Evolutionary conservation across 1,140 invertebrate species (phyloP), one percentile per base, ranked within the genome.

Genomic region (Laupala kohalensis): DNA sequence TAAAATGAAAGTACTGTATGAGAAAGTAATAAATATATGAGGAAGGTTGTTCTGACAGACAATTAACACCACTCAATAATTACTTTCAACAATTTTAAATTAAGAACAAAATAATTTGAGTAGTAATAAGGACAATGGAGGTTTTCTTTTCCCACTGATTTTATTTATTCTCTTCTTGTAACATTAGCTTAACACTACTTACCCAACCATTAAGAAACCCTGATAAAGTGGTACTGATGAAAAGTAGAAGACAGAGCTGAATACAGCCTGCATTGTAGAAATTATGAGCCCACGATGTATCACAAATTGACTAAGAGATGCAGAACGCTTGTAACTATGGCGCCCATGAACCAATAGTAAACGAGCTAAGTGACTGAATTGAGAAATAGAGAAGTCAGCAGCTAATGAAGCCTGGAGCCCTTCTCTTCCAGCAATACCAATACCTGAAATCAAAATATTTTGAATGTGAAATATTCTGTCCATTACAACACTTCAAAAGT

Each of bases 241-340:
- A 78, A 99, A 93, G 83, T 99, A 99, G 83, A 99, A 99, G 12
- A 99, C 95, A 25, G 96, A 95, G 23, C 95, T 98, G 82, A 99
- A 99, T 25, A 99, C 93, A 6, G 96, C 98, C 80, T 99, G 97
- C 92, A 99, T 97, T 13, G 95, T 97, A 9, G 96, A 97, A 70
- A 99, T 99, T 77, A 99, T 98, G 63, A 99, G 86, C 71, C 97
- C 97, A 66, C 98, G 86, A 82, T 99, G 97, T 78, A 99, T 98
- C 63, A 99, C 97, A 81, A 99, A 99, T 81, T 99, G 97, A 77
- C 94, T 94, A 0, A 99, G 84, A 0, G 95, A 91, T 23, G 97
- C 96, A 3, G 97, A 98, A 67, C 97, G 84, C 83, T 98, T 98
- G 78, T 98, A 97, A 75, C 94, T 93, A 76, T 97, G 89, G 72